Conservation (phyloP, 2,113 vertebrate species). For the human (Homo sapiens) region GRCh38 chr17:72656501-72657000, state of each 20-base stretch:
- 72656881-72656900: too few species aligned
- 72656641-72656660: not conserved
- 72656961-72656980: too few species aligned
- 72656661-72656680: not conserved
- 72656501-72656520: too few species aligned
- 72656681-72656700: not conserved
- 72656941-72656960: too few species aligned
- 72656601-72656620: not conserved
- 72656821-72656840: not conserved
- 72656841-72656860: not conserved
- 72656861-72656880: too few species aligned
- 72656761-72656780: not conserved
- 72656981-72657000: too few species aligned
- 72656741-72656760: not conserved
- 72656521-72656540: not conserved
- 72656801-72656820: not conserved
- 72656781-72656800: too few species aligned
- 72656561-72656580: not conserved
- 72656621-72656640: not conserved
- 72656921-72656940: too few species aligned
- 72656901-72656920: too few species aligned
- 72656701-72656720: not conserved
- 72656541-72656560: not conserved
- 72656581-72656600: not conserved
- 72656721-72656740: not conserved